These are phyloP conservation scores for Mesitornis unicolor DNA, from an alignment of 2,113 vertebrate species.

Conservation along the genomic window DNA sequence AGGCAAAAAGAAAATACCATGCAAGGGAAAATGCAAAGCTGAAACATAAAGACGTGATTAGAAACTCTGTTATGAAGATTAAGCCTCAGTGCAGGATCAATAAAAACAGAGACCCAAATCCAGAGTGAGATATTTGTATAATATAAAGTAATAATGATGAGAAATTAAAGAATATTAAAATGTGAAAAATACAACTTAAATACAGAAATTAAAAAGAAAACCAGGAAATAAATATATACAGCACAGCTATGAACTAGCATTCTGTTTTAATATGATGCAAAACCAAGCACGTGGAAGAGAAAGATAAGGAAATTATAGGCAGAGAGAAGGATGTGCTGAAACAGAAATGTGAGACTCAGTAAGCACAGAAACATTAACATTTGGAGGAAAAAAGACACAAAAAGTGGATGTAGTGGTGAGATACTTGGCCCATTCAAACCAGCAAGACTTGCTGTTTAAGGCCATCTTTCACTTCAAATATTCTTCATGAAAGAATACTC, in stretches of 20 bases:
- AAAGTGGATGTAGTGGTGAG: neutral
- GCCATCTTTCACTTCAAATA: neutral
- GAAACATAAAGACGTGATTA: neutral
- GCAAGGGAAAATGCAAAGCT: neutral
- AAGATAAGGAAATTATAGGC: constrained; percentile 42
- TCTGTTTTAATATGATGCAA: constrained; percentile 9
- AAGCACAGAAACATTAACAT: neutral
- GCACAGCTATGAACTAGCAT: neutral
- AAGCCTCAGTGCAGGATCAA: neutral
- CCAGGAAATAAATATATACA: neutral
- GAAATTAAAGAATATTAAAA: neutral
- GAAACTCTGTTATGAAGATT: neutral
- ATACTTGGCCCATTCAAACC: neutral
- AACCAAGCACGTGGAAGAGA: constrained; percentile 14
- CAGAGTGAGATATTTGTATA: neutral
- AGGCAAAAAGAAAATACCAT: neutral
- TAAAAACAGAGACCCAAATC: neutral
- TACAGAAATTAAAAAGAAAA: neutral
- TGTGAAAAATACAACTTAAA: neutral
- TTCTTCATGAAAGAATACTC: neutral
- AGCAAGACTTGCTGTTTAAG: neutral
- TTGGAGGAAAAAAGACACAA: neutral
- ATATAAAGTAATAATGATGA: neutral
- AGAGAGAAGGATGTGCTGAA: neutral
- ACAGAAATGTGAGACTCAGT: neutral